Base-by-base conservation (phyloP, 2,888 invertebrate species). In the Allolobophora icterica region DNA sequence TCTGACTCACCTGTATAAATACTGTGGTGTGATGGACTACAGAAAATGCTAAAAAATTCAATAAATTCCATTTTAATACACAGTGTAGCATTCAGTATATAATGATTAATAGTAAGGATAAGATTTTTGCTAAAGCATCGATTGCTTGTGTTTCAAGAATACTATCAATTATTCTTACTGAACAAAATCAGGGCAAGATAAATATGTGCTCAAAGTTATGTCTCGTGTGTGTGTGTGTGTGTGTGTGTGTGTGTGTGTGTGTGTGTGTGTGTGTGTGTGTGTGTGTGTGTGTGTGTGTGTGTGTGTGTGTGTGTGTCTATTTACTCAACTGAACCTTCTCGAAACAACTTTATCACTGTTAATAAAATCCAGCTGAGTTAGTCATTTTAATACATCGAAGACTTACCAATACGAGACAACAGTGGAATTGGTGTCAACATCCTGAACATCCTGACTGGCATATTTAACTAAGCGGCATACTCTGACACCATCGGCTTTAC, bases 391-490 rank as follows among this genome's bases (percentile, higher is more conserved):
- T n/a, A 71, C n/a, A 13, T 71, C 8, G 17, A 52, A 71, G 6
- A n/a, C 71, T n/a, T n/a, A 71, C 87, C 35, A 87, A 87, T 34
- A 35, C 87, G 35, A 15, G 17, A 38, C 8, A 0, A 35, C 34
- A 87, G 87, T 87, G 38, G 38, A 87, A 1, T 24, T 35, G 33
- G 87, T 30, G 35, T 87, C 38, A 8, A 38, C 87, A 38, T 87
- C 87, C 38, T 87, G 87, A 8, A 38, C 87, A 38, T 87, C 87
- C 38, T 87, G 87, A 38, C 87, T 87, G 87, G 34, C 35, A 35
- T 38, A 87, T 17, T 35, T 34, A 21, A 35, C 38, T 0, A 87
- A 87, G 19, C 87, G 87, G 24, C 34, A 24, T 33, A 35, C 15
- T 38, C 87, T 34, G 13, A 87, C 34, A 24, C 30, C 87, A 8